Conservation (phyloP, 2,797 vertebrate genomes). For the Yasuhikotakia modesta region DNA sequence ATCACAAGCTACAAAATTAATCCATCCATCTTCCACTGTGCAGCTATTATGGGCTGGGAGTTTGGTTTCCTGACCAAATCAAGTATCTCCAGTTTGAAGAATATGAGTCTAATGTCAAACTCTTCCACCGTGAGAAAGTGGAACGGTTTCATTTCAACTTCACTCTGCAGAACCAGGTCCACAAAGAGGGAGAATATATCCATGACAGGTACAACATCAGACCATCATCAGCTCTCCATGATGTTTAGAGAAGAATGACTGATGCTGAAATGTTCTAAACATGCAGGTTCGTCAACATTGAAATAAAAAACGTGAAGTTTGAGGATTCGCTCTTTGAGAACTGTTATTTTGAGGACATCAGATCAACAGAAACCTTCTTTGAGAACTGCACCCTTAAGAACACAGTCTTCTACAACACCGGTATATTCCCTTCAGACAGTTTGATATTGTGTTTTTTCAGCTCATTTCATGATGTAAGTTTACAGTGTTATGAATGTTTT, state of each 20-base stretch:
- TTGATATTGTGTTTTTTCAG: background rate
- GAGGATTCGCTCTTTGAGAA: constrained; percentile 90
- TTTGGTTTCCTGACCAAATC: constrained; percentile 99
- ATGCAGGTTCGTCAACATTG: constrained; percentile 88
- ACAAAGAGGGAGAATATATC: constrained; percentile 87
- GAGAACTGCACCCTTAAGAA: constrained; percentile 93
- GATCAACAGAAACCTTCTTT: constrained; percentile 90
- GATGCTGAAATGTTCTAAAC: background rate
- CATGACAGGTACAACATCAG: constrained; percentile 84
- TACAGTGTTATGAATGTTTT: constrained; percentile 14
- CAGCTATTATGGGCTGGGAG: constrained; percentile 94
- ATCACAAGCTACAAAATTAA: background rate
- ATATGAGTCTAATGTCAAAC: constrained; percentile 85
- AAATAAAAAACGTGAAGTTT: constrained; percentile 93
- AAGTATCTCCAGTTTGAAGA: constrained; percentile 93
- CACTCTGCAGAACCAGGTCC: constrained; percentile 94
- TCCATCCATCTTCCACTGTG: background rate
- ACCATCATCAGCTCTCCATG: background rate
- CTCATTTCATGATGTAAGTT: background rate
- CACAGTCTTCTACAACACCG: constrained; percentile 91
- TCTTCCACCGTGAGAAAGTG: constrained; percentile 85
- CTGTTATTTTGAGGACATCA: constrained; percentile 94
- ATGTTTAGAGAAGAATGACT: background rate
- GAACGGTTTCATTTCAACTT: constrained; percentile 94
- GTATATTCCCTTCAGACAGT: constrained; percentile 65